Percentiles rank a stretch among this genome's conserved stretches.
phyloP scores from a whole-genome alignment of 2,888 invertebrate genomes.

The Cantharis rufa region DNA sequence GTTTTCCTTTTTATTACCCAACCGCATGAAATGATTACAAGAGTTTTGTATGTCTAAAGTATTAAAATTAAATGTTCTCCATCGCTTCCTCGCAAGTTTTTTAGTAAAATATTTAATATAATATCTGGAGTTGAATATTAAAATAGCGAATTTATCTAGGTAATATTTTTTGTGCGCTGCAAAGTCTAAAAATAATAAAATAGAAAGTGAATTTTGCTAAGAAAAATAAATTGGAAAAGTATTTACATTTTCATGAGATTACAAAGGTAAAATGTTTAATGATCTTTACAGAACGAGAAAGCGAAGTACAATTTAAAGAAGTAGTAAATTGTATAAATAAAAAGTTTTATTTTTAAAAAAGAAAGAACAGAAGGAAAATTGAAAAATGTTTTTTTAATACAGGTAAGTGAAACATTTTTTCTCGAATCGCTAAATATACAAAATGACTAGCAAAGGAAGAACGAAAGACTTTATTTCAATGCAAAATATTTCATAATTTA shows the following conservation, averaged over 20 bases:
- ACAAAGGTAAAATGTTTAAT: not conserved
- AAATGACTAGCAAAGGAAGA: not conserved
- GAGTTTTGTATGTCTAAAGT: not conserved
- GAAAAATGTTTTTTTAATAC: not conserved
- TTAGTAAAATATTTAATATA: not conserved
- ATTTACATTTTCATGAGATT: not conserved
- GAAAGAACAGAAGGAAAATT: not conserved
- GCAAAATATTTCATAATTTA: no score
- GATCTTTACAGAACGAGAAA: not conserved
- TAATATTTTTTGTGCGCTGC: not conserved
- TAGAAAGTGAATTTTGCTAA: not conserved
- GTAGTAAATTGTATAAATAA: not conserved
- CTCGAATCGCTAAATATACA: not conserved
- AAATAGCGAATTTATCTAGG: not conserved
- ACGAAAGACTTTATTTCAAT: no score
- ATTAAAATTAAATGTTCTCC: no score
- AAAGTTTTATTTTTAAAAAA: not conserved
- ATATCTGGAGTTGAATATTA: not conserved
- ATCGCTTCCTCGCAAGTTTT: not conserved
- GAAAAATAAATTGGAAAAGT: not conserved
- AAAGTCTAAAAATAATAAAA: not conserved
- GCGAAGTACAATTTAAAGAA: not conserved
- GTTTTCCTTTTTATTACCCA: not conserved
- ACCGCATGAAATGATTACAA: not conserved
- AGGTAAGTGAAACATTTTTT: not conserved